Evolutionary conservation across 2,888 invertebrate genomes (phyloP), one percentile per base, ranked within the genome.

Genomic region (Habroteleia sp.): DNA sequence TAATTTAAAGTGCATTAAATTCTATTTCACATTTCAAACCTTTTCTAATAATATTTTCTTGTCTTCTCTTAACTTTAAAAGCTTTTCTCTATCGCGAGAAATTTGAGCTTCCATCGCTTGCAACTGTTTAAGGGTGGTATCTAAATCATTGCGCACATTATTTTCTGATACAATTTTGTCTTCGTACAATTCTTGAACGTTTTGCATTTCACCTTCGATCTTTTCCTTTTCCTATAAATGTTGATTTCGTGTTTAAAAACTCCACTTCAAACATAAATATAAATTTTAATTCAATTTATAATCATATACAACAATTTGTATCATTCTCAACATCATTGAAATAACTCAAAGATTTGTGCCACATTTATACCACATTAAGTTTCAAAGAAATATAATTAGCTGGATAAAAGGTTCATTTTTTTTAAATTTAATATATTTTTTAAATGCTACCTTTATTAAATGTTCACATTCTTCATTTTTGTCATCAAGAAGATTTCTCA

Each of bases 401-500:
- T n/a, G n/a, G n/a, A n/a, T n/a, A n/a, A n/a, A n/a, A n/a, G n/a
- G n/a, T n/a, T n/a, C n/a, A n/a, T n/a, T n/a, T n/a, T 20, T 8
- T 13, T 16, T 41, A 31, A 35, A 5, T 25, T 25, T 25, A 10
- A 25, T 31, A 20, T 25, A 25, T 25, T 25, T 6, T 25, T 7
- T 6, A 25, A 25, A 3, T 6, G 6, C 3, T 6, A 87, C 88
- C 77, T 60, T 74, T 60, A 69, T 89, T 29, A 91, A 79, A 6
- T 89, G 80, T 0, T 89, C 88, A 48, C 89, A 90, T 80, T 91
- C 91, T 16, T 85, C 79, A 33, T 88, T 88, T 77, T 88, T 88
- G 11, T 91, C 91, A 0, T 88, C 86, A 1, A 90, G 80, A 52
- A 90, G 88, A 37, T 86, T 86, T 81, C 90, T 91, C 13, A 90